Evolutionary conservation across 2,113 vertebrate species (phyloP), one percentile per base, ranked within the genome.

Genomic region (Paralichthys olivaceus): DNA sequence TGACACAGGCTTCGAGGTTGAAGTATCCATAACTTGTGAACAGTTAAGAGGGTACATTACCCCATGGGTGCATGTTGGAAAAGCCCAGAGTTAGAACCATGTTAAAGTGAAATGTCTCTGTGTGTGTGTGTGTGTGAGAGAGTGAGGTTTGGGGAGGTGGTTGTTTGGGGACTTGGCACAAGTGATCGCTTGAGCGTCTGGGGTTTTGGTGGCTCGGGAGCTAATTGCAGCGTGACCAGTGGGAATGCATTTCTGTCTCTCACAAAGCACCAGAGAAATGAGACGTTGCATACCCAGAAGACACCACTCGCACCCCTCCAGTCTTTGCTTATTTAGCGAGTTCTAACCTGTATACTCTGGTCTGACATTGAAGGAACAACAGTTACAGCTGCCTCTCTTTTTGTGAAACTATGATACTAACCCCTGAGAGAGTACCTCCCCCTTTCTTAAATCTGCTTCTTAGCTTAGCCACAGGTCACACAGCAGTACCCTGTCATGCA

Each of bases 151-250:
- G 55, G 45, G 6, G 66, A 69, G 34, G 65, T 20, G 69, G 11
- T 59, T 80, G 77, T 89, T 80, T 77, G 61, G 74, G 72, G 82
- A 86, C 65, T 83, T 85, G 73, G 76, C 72, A 84, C 72, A 59
- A 69, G 71, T 43, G 57, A 87, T 74, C 4, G 19, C 62, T 56
- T 47, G 67, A 75, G 75, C 67, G 56, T 80, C 29, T 72, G 62
- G 54, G 75, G 80, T 81, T 80, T 59, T 65, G 49, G 78, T 63
- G 81, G 86, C 84, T 56, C 37, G 28, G 77, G 85, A 71, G 86
- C 78, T 92, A 90, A 91, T 92, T 92, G 81, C 80, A 79, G 87
- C 69, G 49, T 81, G 77, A 82, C 78, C 69, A 37, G 55, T 68
- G 87, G 79, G 89, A 89, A 89, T 69, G 63, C 64, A 68, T 69